Evolutionary conservation across 2,888 invertebrate species (phyloP), one percentile per base, ranked within the genome.

Genomic region (Archips crataeganus): DNA sequence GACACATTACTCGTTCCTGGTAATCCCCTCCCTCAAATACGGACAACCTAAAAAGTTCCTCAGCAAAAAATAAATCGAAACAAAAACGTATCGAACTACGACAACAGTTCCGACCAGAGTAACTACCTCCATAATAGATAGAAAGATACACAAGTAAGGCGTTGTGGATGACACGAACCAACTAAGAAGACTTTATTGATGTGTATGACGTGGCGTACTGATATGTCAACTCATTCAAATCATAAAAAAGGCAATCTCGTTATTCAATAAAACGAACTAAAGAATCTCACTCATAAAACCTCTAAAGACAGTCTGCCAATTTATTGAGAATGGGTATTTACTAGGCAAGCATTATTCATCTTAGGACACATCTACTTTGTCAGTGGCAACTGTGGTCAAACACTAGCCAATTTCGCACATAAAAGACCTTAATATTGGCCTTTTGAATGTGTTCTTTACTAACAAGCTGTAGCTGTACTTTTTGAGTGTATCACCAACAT

Each of bases 101-200:
- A 91, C 91, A 92, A 89, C 89, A 87, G 79, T 82, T 79, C 82
- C 84, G 78, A 86, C 84, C 90, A 90, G 85, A 90, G 85, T 88
- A 88, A 91, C 92, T 93, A 93, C 90, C 90, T 87, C 82, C 87
- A 81, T 79, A 83, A 86, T 83, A 91, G 92, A 92, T 84, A 93
- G 93, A 93, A 91, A 94, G 92, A 93, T 93, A 93, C 93, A 94
- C 94, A 94, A 94, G 94, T 94, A 94, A 94, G 93, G 92, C 91
- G 81, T 90, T 88, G 89, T 90, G 90, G 87, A 92, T 93, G 92
- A 91, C 85, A 87, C 87, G 89, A 86, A 87, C 87, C 81, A 85
- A 84, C 86, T 88, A 90, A 36, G 90, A 91, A 90, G 90, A 87
- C 77, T 78, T 77, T 84, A 75, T 80, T 72, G 70, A 78, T 82